phyloP scores from a whole-genome alignment of 2,797 vertebrate genomes.

The Hemitrygon akajei region DNA sequence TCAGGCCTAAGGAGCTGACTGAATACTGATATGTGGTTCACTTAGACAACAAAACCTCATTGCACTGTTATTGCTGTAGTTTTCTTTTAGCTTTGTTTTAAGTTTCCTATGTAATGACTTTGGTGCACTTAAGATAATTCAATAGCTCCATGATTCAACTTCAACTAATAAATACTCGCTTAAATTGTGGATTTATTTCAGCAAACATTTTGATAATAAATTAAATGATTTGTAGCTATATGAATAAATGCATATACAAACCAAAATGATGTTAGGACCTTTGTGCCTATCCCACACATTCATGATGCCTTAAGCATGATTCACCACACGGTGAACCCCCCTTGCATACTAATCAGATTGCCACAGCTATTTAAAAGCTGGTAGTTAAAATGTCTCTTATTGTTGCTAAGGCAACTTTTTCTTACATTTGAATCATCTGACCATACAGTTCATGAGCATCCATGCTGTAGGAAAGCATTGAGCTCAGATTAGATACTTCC shows the following conservation, averaged over 20 bases:
- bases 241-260: not conserved
- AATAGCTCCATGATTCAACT: not conserved
- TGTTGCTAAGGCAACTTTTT: conserved; percentile 17
- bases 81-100: not conserved
- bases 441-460: not conserved
- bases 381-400: not conserved
- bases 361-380: not conserved
- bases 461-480: not conserved
- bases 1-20: conserved; percentile 39
- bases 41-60: conserved; percentile 41
- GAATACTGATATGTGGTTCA: conserved; percentile 44
- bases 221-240: not conserved
- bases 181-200: too few relatives aligned
- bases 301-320: not conserved
- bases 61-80: conserved; percentile 41
- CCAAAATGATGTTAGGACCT: not conserved
- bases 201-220: not conserved
- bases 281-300: not conserved
- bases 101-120: not conserved
- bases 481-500: not conserved
- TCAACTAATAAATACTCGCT: not conserved
- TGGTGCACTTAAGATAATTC: not conserved
- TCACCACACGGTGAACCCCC: not conserved
- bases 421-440: conserved; percentile 1
- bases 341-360: not conserved